Base-by-base conservation (phyloP, 2,888 invertebrate species). In the Resseliella maxima region DNA sequence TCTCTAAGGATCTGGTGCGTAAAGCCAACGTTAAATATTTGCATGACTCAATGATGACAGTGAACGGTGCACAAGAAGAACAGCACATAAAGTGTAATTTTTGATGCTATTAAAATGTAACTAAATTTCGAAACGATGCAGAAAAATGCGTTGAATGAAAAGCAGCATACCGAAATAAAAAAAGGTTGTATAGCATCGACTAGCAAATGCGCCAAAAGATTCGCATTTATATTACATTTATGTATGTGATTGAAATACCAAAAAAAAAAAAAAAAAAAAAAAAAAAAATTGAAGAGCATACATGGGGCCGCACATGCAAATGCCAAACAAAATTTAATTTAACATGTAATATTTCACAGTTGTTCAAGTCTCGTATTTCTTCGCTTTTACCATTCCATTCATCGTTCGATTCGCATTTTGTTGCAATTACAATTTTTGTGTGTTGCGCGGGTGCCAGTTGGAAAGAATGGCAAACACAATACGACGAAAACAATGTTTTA, bases 191-290 rank as follows among this genome's bases (percentile, higher is more conserved):
- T 2, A 72, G 27, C 5, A 72, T 72, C 15, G 72, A 31, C 31
- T 72, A 31, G 72, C 31, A 31, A 12, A 8, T 15, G 31, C 31
- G 3, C 2, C 31, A 72, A 72, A 15, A 10, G 21, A 59, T 59
- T 59, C 59, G 72, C 31, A 72, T 72, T 72, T 72, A 72, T 72
- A 72, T 72, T 31, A 72, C 27, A 31, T 31, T 31, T 35, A 72
- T 72, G 72, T 31, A 72, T 72, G 72, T 31, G 72, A 31, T 72
- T 72, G 72, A 72, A 72, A 72, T 72, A 18, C 31, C 72, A 72
- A 72, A 31, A 24, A 24, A 72, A 72, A 31, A 35, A 24, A 27
- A n/a, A 27, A n/a, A 59, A 5, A 59, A 3, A 59, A 5, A 24
- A 5, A n/a, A 21, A 15, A 12, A 50, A 18, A 18, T 18, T 12